Conservation (phyloP, 1,140 invertebrate species). For the Nymphalis io region DNA sequence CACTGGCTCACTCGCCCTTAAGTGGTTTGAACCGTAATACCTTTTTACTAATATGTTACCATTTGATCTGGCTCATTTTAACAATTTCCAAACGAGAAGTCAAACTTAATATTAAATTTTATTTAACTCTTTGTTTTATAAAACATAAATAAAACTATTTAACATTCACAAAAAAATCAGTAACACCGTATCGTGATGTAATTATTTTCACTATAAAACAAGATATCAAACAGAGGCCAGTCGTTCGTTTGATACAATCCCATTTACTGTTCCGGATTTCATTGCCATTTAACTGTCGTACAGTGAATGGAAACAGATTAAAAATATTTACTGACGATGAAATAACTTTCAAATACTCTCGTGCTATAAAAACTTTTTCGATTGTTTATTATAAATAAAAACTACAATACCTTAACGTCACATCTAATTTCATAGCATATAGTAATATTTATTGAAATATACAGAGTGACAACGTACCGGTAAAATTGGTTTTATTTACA, state of each 20-base stretch:
- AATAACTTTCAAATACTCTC: constrained; percentile 7
- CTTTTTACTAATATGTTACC: no score
- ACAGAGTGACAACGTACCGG: no score
- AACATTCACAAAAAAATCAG: not conserved
- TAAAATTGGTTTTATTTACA: no score
- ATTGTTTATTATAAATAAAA: not conserved
- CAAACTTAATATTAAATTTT: no score
- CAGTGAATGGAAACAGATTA: constrained; percentile 14
- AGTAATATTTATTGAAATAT: no score
- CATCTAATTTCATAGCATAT: no score
- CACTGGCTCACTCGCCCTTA: no score
- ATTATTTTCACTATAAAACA: constrained; percentile 10
- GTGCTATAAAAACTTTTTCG: constrained; percentile 3
- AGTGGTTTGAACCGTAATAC: no score
- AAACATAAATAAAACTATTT: not conserved
- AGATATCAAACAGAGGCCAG: constrained; percentile 9
- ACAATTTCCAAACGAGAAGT: no score
- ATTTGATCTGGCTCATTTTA: no score
- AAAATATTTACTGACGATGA: constrained; percentile 11
- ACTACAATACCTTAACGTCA: not conserved
- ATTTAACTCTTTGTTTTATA: no score
- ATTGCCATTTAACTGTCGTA: constrained; percentile 14
- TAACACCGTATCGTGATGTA: not conserved
- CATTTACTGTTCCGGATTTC: constrained; percentile 17
- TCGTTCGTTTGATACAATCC: constrained; percentile 13